Evolutionary conservation across 2,888 invertebrate species (phyloP).

Genomic region (Dugesia japonica): DNA sequence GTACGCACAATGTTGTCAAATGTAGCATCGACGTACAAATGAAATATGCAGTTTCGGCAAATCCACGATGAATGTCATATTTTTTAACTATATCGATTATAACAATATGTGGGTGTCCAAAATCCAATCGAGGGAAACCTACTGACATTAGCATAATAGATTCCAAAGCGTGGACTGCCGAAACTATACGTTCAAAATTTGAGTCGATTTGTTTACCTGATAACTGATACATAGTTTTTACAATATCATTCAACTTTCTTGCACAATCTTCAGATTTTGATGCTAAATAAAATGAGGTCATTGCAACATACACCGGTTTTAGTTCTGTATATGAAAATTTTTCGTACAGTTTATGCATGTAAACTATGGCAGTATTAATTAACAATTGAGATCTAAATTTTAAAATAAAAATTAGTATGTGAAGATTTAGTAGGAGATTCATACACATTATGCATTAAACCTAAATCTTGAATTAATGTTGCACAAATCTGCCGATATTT

Average conservation of each 20-base stretch:
- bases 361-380: slow-evolving; percentile 30
- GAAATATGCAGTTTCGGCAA: slow-evolving; percentile 26
- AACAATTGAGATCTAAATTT: slow-evolving; percentile 31
- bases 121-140: slow-evolving; percentile 25
- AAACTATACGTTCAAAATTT: slow-evolving; percentile 21
- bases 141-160: slow-evolving; percentile 31
- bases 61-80: background rate
- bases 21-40: slow-evolving; percentile 32
- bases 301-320: slow-evolving; percentile 29
- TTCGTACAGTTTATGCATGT: slow-evolving; percentile 33
- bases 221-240: slow-evolving; percentile 28
- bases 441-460: slow-evolving; percentile 9
- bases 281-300: slow-evolving; percentile 30
- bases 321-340: slow-evolving; percentile 28
- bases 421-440: background rate
- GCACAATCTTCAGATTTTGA: slow-evolving; percentile 30
- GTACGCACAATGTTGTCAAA: slow-evolving; percentile 26
- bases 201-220: background rate
- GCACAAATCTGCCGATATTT: slow-evolving; percentile 23
- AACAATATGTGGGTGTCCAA: slow-evolving; percentile 14
- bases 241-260: slow-evolving; percentile 23
- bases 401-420: background rate
- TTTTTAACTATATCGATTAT: background rate
- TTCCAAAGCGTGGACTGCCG: slow-evolving; percentile 27
- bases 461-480: slow-evolving; percentile 26